Evolutionary conservation across 2,888 invertebrate genomes (phyloP).

Genomic region (Ormyrus thymus): DNA sequence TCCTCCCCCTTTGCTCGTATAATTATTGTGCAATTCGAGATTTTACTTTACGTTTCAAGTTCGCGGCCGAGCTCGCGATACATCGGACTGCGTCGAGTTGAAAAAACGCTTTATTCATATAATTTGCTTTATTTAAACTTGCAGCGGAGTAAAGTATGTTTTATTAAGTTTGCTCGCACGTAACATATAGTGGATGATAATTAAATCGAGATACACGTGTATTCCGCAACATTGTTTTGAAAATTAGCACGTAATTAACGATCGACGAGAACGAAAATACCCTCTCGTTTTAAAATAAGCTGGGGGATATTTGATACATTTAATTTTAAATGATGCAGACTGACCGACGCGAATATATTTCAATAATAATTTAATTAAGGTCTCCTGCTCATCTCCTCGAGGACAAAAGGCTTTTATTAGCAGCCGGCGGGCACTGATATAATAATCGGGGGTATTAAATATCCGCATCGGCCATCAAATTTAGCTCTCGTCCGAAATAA

Average conservation of each 20-base stretch:
- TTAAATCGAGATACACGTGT: neutral
- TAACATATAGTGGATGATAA: neutral
- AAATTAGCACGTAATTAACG: too few relatives aligned
- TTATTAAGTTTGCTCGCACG: neutral
- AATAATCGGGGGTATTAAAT: neutral
- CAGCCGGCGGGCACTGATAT: too few relatives aligned
- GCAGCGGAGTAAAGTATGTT: neutral
- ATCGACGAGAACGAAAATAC: too few relatives aligned
- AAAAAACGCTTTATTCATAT: too few relatives aligned
- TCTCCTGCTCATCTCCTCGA: neutral
- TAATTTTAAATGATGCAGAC: neutral
- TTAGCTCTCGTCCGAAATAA: conserved; percentile 12
- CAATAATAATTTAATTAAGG: neutral
- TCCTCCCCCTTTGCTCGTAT: too few relatives aligned
- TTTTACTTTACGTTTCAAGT: too few relatives aligned
- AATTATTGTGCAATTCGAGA: too few relatives aligned
- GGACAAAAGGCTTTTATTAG: neutral
- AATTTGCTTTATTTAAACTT: too few relatives aligned
- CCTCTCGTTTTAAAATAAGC: conserved; percentile 1
- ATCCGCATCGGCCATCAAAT: neutral
- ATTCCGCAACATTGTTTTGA: too few relatives aligned
- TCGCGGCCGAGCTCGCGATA: too few relatives aligned
- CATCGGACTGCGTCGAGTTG: too few relatives aligned
- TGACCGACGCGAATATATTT: neutral
- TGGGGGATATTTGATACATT: neutral